Evolutionary conservation across 2,888 invertebrate species (phyloP).

Genomic region (Sturmia bella): DNA sequence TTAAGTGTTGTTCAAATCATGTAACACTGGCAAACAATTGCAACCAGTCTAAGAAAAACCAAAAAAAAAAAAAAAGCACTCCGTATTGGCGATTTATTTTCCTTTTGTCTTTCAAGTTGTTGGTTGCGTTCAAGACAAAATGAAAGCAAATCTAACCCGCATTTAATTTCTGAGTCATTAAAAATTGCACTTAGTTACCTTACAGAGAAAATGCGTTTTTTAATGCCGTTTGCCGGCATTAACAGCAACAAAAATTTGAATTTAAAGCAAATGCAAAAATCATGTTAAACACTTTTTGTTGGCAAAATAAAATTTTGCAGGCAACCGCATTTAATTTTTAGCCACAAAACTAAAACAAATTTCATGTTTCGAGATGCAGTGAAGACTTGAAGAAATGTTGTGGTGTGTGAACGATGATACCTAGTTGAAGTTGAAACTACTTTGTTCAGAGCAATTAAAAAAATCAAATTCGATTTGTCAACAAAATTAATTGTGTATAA

Average conservation of each 20-base stretch:
- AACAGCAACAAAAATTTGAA: conserved; percentile 40
- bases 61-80: conserved; percentile 1
- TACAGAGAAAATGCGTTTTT: conserved; percentile 61
- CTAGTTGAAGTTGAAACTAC: not conserved
- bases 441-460: not conserved
- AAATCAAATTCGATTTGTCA: conserved; percentile 32
- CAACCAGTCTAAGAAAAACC: not conserved
- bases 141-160: conserved; percentile 73
- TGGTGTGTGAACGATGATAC: too few relatives aligned
- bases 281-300: conserved; percentile 73
- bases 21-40: conserved; percentile 28
- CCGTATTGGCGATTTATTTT: conserved; percentile 62
- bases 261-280: conserved; percentile 76
- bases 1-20: conserved; percentile 65
- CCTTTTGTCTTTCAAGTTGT: conserved; percentile 44
- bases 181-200: conserved; percentile 72
- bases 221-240: conserved; percentile 57
- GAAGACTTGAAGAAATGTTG: not conserved
- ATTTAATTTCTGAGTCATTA: conserved; percentile 79
- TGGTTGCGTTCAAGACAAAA: conserved; percentile 17
- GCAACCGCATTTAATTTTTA: conserved; percentile 1
- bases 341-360: not conserved
- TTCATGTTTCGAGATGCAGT: not conserved
- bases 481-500: conserved; percentile 14
- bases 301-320: not conserved